Conservation (phyloP, 2,797 vertebrate species). For the Ptychadena robeensis region DNA sequence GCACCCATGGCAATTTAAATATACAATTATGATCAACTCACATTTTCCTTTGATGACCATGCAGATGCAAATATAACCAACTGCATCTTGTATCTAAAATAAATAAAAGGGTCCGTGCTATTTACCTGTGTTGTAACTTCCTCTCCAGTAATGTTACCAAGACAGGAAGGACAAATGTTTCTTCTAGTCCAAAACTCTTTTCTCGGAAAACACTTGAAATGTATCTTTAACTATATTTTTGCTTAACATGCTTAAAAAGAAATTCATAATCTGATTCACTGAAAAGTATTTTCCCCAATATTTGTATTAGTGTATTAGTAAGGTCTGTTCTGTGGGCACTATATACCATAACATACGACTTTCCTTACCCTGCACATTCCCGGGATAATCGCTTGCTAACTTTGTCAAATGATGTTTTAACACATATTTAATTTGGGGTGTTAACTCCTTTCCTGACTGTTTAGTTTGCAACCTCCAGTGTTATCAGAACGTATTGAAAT, state of each 20-base stretch:
- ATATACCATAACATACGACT: not conserved
- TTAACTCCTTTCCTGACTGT: slow-evolving; percentile 7
- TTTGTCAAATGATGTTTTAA: slow-evolving; percentile 19
- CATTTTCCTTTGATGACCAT: too few relatives aligned
- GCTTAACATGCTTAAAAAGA: not conserved
- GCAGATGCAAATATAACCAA: too few relatives aligned
- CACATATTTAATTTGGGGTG: slow-evolving; percentile 18
- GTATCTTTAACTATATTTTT: not conserved
- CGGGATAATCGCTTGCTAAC: not conserved
- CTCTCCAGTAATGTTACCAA: too few relatives aligned
- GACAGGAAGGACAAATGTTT: too few relatives aligned
- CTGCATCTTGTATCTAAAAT: too few relatives aligned
- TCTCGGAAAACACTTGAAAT: not conserved
- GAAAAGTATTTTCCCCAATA: not conserved
- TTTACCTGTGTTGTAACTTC: too few relatives aligned
- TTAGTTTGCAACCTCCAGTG: slow-evolving; percentile 7
- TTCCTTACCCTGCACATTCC: not conserved
- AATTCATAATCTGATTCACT: not conserved
- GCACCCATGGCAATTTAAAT: too few relatives aligned
- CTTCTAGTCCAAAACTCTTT: too few relatives aligned
- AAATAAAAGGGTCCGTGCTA: too few relatives aligned
- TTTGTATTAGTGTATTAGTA: not conserved
- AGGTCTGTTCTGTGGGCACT: not conserved
- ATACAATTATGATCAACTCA: too few relatives aligned
- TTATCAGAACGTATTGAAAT: not conserved